Evolutionary conservation across 2,888 invertebrate species (phyloP), one percentile per base, ranked within the genome.

Genomic region (Sisyra terminalis): DNA sequence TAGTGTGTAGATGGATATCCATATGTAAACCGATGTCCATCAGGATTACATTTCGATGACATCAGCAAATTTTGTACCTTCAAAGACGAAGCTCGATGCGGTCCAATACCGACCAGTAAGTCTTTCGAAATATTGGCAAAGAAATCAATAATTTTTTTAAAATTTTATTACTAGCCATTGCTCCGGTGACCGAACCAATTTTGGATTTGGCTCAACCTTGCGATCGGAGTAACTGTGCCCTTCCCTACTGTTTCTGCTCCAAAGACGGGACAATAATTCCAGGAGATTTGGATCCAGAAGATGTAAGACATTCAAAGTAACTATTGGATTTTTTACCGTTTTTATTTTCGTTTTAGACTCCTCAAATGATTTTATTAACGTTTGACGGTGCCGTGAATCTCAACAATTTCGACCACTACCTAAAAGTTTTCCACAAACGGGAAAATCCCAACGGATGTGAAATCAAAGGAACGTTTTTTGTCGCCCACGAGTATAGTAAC

Each of bases 371-470:
- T 52, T 63, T 92, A 56, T 63, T 93, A 53, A 90, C 92, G 32
- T 90, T 93, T 59, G 92, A 92, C 59, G 93, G 92, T 41, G 92
- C 90, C 16, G 76, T 92, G 51, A 93, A 93, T 65, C 71, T 87
- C 55, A 88, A 90, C 60, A 93, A 92, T 64, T 89, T 75, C 60
- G 83, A 87, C 47, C 76, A 82, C 54, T 92, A 92, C 65, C 77
- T 74, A 59, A 83, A 83, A 64, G 84, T 92, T 43, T 86, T 92
- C 60, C 74, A 75, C 55, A 78, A 80, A 57, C 69, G 84, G 50
- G 71, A 78, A 55, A 93, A 92, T 66, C 86, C 90, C 37, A 92
- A 94, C 58, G 86, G 84, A 11, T 93, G 93, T 55, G 73, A 79
- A 11, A 79, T 92, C 50, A 78, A 74, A 50, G 92, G 89, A 46